Conservation (phyloP, 2,888 invertebrate species). For the Rotaria magnacalcarata region DNA sequence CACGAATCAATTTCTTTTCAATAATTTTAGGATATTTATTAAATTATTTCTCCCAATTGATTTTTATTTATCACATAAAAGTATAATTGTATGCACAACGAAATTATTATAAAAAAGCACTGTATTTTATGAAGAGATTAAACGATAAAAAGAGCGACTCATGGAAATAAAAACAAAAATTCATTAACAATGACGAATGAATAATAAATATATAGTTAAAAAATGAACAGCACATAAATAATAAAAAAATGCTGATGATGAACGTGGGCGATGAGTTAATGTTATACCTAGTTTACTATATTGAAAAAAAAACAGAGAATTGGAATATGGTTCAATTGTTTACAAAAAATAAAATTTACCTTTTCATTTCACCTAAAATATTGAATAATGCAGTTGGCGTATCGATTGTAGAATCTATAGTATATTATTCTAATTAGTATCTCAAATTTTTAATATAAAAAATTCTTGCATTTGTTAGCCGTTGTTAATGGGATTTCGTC, state of each 20-base stretch:
- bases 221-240: conserved; percentile 24
- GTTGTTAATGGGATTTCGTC: not conserved
- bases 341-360: not conserved
- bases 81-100: not conserved
- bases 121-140: not conserved
- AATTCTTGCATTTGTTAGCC: not conserved
- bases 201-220: conserved; percentile 6
- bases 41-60: no score
- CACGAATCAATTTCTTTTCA: no score
- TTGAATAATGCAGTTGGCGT: not conserved
- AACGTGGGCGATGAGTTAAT: conserved; percentile 26
- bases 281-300: conserved; percentile 26
- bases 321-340: no score
- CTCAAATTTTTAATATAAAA: not conserved
- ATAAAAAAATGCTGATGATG: not conserved
- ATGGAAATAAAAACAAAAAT: not conserved
- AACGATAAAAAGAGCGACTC: not conserved
- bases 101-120: not conserved
- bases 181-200: conserved; percentile 29
- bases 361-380: not conserved
- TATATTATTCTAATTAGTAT: not conserved
- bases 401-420: not conserved
- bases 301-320: not conserved
- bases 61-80: no score
- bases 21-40: no score